Evolutionary conservation across 2,113 vertebrate genomes (phyloP).

Genomic region (Verasper variegatus): DNA sequence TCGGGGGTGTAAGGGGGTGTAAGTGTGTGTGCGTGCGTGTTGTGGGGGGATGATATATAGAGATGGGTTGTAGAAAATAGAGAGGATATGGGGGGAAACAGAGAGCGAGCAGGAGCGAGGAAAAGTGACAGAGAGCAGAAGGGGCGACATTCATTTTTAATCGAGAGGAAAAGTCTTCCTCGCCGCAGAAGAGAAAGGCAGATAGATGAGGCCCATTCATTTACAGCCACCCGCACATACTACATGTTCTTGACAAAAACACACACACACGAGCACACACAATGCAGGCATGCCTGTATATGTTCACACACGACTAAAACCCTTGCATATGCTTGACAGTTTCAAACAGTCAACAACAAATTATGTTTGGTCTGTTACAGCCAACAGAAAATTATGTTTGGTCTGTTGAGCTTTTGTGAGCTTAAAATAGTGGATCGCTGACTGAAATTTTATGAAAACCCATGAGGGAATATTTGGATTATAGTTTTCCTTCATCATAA

Average conservation of each 20-base stretch:
- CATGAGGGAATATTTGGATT: slow-evolving; percentile 62
- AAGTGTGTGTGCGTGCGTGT: slow-evolving; percentile 7
- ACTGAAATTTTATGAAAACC: slow-evolving; percentile 36
- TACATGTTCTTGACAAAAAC: not conserved
- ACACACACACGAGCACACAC: slow-evolving; percentile 4
- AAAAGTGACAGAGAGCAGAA: slow-evolving; percentile 66
- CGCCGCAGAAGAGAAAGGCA: slow-evolving; percentile 26
- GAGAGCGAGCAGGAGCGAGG: slow-evolving; percentile 17
- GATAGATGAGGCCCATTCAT: slow-evolving; percentile 46
- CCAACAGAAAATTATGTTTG: slow-evolving; percentile 25
- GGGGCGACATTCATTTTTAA: slow-evolving; percentile 70
- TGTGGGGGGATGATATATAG: slow-evolving; percentile 43
- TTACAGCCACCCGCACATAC: slow-evolving; percentile 1
- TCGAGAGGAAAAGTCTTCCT: slow-evolving; percentile 57
- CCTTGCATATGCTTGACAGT: slow-evolving; percentile 5
- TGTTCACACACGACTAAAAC: not conserved
- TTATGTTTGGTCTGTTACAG: slow-evolving; percentile 29
- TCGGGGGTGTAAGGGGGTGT: not conserved
- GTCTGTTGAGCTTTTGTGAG: slow-evolving; percentile 28
- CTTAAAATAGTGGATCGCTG: slow-evolving; percentile 31
- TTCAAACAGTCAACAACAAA: slow-evolving; percentile 20
- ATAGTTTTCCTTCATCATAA: slow-evolving; percentile 67
- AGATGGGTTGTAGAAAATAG: slow-evolving; percentile 61
- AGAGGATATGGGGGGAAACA: slow-evolving; percentile 49
- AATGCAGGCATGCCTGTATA: slow-evolving; percentile 19